Evolutionary conservation across 1,140 invertebrate genomes (phyloP).

Genomic region (Magallana angulata): DNA sequence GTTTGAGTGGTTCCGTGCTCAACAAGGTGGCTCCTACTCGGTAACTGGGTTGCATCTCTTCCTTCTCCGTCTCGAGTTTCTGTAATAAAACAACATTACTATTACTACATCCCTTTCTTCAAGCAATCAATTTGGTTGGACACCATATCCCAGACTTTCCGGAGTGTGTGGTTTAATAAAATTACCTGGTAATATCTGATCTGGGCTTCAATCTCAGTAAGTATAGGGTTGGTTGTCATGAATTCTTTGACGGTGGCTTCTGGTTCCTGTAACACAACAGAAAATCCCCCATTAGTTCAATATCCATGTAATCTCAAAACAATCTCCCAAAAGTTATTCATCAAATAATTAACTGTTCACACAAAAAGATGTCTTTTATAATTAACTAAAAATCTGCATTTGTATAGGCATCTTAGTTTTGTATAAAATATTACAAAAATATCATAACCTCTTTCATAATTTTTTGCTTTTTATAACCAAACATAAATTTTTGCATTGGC

Average conservation of each 20-base stretch:
- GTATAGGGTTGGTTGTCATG: constrained; percentile 85
- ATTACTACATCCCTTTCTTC: neutral
- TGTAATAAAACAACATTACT: constrained; percentile 48
- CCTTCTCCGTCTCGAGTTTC: constrained; percentile 77
- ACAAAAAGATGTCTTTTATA: no score
- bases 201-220: constrained; percentile 90
- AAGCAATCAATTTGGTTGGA: neutral
- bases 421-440: no score
- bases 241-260: constrained; percentile 88
- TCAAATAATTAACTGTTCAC: no score
- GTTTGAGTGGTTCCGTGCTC: constrained; percentile 89
- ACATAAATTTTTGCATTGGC: no score
- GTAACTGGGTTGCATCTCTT: constrained; percentile 76
- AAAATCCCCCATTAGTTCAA: no score
- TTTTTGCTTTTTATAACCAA: no score
- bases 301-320: no score
- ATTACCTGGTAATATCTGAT: constrained; percentile 81
- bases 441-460: no score
- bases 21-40: constrained; percentile 78
- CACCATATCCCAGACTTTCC: neutral
- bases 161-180: no score
- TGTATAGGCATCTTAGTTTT: no score
- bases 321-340: no score
- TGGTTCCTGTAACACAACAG: constrained; percentile 82
- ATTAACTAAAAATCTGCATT: no score